Percentiles rank a stretch among this genome's conserved stretches.
phyloP scores from a whole-genome alignment of 2,888 invertebrate genomes.

The Sminthurinus aureus region DNA sequence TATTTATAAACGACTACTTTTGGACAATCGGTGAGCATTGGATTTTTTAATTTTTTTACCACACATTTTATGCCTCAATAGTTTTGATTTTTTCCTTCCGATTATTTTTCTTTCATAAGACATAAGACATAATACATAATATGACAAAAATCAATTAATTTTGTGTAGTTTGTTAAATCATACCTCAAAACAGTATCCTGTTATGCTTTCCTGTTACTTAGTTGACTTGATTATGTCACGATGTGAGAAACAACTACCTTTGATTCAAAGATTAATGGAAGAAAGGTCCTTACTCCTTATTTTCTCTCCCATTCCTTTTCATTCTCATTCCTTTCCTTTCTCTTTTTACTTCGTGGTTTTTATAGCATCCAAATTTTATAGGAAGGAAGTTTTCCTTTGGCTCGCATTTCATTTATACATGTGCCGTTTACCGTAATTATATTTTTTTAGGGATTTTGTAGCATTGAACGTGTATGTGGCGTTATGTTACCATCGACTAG shows the following conservation, averaged over 20 bases:
- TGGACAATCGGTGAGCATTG: conserved; percentile 82
- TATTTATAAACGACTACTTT: conserved; percentile 91
- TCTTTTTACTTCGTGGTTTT: background rate
- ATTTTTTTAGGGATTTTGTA: conserved; percentile 76
- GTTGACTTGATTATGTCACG: conserved; percentile 51
- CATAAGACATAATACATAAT: no score
- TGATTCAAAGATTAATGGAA: conserved; percentile 52
- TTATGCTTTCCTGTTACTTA: conserved; percentile 47
- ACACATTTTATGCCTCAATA: background rate
- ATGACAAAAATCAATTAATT: background rate
- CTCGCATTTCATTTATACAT: no score
- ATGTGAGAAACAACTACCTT: conserved; percentile 50
- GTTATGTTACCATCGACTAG: conserved; percentile 96
- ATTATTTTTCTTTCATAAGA: no score
- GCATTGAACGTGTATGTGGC: conserved; percentile 98
- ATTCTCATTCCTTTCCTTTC: background rate
- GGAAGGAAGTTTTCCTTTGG: no score
- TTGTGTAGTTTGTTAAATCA: conserved; percentile 2
- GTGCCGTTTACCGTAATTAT: no score
- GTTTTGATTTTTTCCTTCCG: background rate
- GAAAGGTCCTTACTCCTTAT: conserved; percentile 23
- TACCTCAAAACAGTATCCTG: conserved; percentile 15
- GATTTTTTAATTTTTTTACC: conserved; percentile 2
- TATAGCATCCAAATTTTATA: no score
- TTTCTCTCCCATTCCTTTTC: background rate